Evolutionary conservation across 2,888 invertebrate genomes (phyloP).

Genomic region (Adelognathus sp.): DNA sequence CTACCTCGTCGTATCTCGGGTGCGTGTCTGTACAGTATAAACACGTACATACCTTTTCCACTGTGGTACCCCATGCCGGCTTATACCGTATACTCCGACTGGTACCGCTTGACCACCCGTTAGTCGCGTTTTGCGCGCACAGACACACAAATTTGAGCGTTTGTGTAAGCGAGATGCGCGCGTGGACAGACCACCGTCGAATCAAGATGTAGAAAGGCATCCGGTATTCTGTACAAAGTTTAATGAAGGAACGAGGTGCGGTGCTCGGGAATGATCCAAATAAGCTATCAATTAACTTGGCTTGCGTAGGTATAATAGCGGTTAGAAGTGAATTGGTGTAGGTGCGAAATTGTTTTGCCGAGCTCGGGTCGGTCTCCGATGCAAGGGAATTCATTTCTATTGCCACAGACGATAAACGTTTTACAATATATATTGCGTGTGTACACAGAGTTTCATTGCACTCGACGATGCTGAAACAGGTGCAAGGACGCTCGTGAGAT

Average conservation of each 20-base stretch:
- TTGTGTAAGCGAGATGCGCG: background rate
- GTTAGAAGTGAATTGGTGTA: background rate
- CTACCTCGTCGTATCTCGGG: background rate
- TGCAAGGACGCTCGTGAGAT: background rate
- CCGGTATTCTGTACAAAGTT: background rate
- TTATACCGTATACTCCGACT: slow-evolving; percentile 49
- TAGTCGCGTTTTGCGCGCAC: slow-evolving; percentile 38
- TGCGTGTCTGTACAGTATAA: too few relatives aligned
- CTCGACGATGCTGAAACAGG: background rate
- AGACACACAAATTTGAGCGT: background rate
- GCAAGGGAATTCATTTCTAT: background rate
- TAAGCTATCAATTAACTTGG: slow-evolving; percentile 20
- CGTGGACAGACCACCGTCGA: slow-evolving; percentile 3
- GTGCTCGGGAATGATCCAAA: background rate
- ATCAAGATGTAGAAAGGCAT: slow-evolving; percentile 18
- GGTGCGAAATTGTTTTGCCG: background rate
- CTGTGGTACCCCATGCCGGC: background rate
- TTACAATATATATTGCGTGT: background rate
- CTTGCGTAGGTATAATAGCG: background rate
- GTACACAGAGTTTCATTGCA: background rate
- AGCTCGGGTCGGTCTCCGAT: background rate
- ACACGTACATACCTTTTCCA: background rate
- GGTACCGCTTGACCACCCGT: slow-evolving; percentile 55
- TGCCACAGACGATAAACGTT: background rate
- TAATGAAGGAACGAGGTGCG: background rate